Evolutionary conservation across 2,113 vertebrate genomes (phyloP), one percentile per base, ranked within the genome.

Genomic region (Xiphorhynchus elegans): DNA sequence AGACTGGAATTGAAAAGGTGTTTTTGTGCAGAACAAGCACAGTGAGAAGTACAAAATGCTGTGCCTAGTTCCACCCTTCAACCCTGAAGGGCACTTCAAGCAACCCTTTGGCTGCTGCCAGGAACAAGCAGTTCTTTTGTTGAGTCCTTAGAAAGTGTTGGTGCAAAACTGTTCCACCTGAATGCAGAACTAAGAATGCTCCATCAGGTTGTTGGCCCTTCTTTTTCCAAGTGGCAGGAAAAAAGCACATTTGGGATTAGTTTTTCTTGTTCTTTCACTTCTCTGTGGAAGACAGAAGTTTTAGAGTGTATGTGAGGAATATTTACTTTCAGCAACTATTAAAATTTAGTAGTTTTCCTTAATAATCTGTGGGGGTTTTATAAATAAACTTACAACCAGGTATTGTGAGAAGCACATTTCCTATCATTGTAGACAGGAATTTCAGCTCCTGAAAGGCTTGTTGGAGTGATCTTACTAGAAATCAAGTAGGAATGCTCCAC

Each of bases 201-300:
- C 49, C 6, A 0, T 29, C 40, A 7, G 24, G 3, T 6, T 19
- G 39, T 9, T 52, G 17, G n/a, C 56, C 19, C 0, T 1, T 69
- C n/a, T 58, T 42, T 63, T 64, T 6, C 35, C 49, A 39, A 21
- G 69, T 50, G 80, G 13, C n/a, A 66, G 63, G 25, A 77, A 17
- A 42, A 25, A 21, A 59, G 44, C 26, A 24, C 2, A 1, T 53
- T 24, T 53, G 72, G 49, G 58, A 26, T 14, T 40, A 4, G 9
- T 28, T 62, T 11, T 60, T 59, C 11, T 2, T 67, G 9, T 67
- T 82, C 33, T 69, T 76, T 35, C 24, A 3, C 31, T 64, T 79
- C 28, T 62, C 24, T 59, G 0, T 26, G 13, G 23, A 35, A 26
- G n/a, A 25, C 56, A 89, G 25, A 46, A 69, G 5, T 28, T 3